These are phyloP conservation scores for Zenarchopterus dispar DNA, from an alignment of 2,797 vertebrate genomes.

Conservation along the genomic window DNA sequence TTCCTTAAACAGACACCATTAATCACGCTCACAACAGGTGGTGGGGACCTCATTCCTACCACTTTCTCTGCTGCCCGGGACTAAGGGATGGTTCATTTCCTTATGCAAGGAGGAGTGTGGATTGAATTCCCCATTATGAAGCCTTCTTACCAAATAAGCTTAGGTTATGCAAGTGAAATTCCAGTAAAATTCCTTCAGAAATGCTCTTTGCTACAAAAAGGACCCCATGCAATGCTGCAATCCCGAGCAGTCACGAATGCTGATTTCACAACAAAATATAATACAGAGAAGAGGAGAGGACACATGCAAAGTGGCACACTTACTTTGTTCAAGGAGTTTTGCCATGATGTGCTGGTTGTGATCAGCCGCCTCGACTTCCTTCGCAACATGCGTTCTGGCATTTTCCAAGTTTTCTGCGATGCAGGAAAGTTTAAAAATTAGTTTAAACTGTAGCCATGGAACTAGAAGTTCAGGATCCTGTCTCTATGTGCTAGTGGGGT, in stretches of 20 bases:
- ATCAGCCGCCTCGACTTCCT: constrained; percentile 89
- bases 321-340: constrained; percentile 94
- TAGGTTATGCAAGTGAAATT: constrained; percentile 76
- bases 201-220: constrained; percentile 52
- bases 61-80: constrained; percentile 49
- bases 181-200: constrained; percentile 46
- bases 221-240: constrained; percentile 42
- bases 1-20: constrained; percentile 65
- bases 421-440: constrained; percentile 30
- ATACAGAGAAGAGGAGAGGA: neutral
- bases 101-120: constrained; percentile 26
- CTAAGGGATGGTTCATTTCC: constrained; percentile 50
- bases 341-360: constrained; percentile 92
- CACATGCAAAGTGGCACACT: constrained; percentile 55
- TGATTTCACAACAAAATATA: constrained; percentile 43
- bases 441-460: neutral
- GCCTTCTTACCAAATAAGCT: constrained; percentile 58
- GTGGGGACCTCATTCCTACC: constrained; percentile 28
- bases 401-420: constrained; percentile 91
- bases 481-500: neutral
- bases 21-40: constrained; percentile 70
- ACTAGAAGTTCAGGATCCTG: neutral
- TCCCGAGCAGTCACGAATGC: constrained; percentile 49
- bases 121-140: constrained; percentile 64
- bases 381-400: constrained; percentile 89